phyloP scores from a whole-genome alignment of 2,888 invertebrate genomes.

The Mesodorylaimus sp. region DNA sequence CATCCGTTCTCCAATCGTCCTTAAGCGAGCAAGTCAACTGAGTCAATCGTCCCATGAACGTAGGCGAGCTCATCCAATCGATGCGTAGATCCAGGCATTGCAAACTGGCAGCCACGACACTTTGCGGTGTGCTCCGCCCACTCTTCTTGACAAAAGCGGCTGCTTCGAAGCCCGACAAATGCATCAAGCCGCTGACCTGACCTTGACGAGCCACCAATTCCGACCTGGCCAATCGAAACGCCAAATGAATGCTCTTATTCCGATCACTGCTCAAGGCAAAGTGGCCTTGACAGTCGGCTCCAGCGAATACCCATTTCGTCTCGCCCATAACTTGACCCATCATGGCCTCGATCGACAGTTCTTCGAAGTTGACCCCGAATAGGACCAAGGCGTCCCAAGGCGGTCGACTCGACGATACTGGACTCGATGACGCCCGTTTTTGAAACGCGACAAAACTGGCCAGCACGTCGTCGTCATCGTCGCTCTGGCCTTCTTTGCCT shows the following conservation, averaged over 20 bases:
- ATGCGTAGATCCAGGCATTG: slow-evolving; percentile 32
- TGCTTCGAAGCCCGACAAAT: slow-evolving; percentile 59
- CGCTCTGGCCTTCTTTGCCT: no score
- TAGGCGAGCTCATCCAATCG: slow-evolving; percentile 96
- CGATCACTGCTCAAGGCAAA: slow-evolving; percentile 28
- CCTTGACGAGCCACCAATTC: slow-evolving; percentile 87
- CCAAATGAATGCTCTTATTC: slow-evolving; percentile 74
- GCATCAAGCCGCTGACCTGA: slow-evolving; percentile 86
- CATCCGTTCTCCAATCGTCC: slow-evolving; percentile 5
- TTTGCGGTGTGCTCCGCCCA: neutral
- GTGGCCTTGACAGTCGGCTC: slow-evolving; percentile 4
- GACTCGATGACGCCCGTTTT: neutral
- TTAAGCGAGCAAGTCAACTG: neutral
- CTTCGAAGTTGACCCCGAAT: slow-evolving; percentile 85
- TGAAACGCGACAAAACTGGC: neutral
- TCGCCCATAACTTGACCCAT: slow-evolving; percentile 99
- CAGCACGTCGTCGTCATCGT: neutral
- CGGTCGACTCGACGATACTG: slow-evolving; percentile 1
- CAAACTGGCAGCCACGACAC: neutral
- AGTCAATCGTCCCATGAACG: slow-evolving; percentile 62
- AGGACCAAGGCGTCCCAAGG: slow-evolving; percentile 82
- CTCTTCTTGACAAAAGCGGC: slow-evolving; percentile 11
- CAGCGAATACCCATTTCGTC: slow-evolving; percentile 46
- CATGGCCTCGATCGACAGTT: slow-evolving; percentile 90
- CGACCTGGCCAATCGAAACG: slow-evolving; percentile 67